Conservation (phyloP, 2,888 invertebrate species). For the Cyaniris semiargus region DNA sequence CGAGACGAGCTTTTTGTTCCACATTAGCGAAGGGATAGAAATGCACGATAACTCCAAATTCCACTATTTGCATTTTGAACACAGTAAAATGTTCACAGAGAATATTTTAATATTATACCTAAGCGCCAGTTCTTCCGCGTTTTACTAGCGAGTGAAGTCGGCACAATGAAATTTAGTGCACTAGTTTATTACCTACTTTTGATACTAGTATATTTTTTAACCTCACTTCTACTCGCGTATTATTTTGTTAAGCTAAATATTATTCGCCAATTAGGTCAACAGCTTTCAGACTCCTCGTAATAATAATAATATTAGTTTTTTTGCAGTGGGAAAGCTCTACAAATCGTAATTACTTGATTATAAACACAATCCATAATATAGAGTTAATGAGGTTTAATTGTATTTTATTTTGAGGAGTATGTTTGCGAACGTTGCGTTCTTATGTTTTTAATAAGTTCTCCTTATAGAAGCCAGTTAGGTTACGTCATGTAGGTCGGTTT, state of each 20-base stretch:
- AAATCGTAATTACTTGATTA: no score
- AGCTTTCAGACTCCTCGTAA: neutral
- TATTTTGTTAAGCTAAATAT: neutral
- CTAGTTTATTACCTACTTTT: neutral
- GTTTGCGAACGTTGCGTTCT: neutral
- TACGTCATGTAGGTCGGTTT: constrained; percentile 10
- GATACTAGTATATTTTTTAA: neutral
- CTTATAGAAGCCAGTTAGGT: neutral
- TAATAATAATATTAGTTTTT: neutral
- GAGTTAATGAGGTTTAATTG: no score
- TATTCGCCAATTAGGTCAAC: neutral
- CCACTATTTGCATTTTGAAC: neutral
- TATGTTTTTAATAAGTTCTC: neutral
- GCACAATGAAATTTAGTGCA: neutral
- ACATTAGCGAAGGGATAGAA: constrained; percentile 58
- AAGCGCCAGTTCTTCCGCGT: neutral
- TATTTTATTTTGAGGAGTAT: neutral
- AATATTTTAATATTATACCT: neutral
- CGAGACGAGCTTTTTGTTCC: constrained; percentile 76
- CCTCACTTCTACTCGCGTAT: neutral
- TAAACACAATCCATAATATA: no score
- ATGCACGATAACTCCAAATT: constrained; percentile 38
- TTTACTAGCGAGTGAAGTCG: neutral
- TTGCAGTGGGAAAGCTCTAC: neutral
- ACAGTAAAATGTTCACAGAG: neutral